Conservation (phyloP, 1,140 invertebrate species). For the Sitophilus oryzae region DNA sequence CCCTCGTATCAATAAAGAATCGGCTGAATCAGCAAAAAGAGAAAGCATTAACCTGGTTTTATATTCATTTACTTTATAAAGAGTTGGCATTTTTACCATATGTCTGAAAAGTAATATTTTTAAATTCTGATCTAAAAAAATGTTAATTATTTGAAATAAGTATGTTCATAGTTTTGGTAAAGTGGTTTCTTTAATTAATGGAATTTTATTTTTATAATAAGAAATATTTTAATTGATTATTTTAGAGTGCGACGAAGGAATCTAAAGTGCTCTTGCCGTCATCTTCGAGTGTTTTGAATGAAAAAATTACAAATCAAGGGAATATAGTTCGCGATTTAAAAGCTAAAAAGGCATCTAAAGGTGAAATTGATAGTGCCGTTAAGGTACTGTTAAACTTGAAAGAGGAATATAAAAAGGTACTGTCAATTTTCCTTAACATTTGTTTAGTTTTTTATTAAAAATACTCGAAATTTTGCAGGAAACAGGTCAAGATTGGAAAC, state of each 20-base stretch:
- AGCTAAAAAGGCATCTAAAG: conserved; percentile 50
- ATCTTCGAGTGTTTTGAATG: conserved; percentile 33
- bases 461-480: conserved; percentile 45
- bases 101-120: too few species aligned
- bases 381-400: conserved; percentile 70
- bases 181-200: too few species aligned
- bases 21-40: too few species aligned
- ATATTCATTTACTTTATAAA: too few species aligned
- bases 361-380: conserved; percentile 64
- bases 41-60: too few species aligned
- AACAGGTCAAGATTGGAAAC: conserved; percentile 36
- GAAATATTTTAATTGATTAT: too few species aligned
- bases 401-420: conserved; percentile 65
- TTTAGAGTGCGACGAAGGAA: background rate
- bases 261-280: background rate
- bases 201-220: background rate
- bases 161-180: too few species aligned
- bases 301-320: conserved; percentile 56
- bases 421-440: background rate
- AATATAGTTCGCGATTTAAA: conserved; percentile 66
- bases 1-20: too few species aligned
- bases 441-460: background rate
- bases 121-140: too few species aligned
- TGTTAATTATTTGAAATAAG: too few species aligned
- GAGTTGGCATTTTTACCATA: too few species aligned